Evolutionary conservation across 2,797 vertebrate genomes (phyloP).

Genomic region (Aratinga solstitialis): DNA sequence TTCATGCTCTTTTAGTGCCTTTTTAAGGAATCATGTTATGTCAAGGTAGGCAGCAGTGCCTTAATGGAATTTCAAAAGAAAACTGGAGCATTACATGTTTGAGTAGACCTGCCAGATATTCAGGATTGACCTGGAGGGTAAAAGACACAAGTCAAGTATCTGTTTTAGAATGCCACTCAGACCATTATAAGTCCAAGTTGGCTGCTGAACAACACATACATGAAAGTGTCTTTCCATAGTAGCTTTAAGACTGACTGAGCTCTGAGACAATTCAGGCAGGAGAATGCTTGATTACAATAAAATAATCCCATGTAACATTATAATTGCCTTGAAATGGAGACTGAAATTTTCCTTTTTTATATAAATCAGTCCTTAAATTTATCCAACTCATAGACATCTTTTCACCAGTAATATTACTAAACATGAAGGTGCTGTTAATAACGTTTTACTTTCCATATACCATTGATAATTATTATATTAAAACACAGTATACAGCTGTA

Average conservation of each 20-base stretch:
- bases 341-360: neutral
- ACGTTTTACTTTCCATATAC: neutral
- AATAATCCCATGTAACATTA: neutral
- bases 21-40: conserved; percentile 17
- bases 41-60: conserved; percentile 11
- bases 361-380: neutral
- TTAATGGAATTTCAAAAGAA: conserved; percentile 29
- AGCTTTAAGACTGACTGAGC: neutral
- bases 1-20: neutral
- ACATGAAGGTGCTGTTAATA: neutral
- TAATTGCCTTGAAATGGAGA: conserved; percentile 1
- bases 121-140: neutral
- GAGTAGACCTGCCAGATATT: conserved; percentile 3
- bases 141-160: neutral
- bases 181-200: neutral
- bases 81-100: neutral
- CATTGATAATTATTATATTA: neutral
- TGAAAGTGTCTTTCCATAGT: neutral
- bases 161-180: neutral
- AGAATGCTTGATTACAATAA: neutral
- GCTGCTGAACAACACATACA: neutral
- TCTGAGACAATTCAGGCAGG: neutral
- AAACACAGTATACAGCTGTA: neutral
- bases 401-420: neutral
- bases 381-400: neutral